phyloP scores from a whole-genome alignment of 2,888 invertebrate species.

The Diarsia mendica region DNA sequence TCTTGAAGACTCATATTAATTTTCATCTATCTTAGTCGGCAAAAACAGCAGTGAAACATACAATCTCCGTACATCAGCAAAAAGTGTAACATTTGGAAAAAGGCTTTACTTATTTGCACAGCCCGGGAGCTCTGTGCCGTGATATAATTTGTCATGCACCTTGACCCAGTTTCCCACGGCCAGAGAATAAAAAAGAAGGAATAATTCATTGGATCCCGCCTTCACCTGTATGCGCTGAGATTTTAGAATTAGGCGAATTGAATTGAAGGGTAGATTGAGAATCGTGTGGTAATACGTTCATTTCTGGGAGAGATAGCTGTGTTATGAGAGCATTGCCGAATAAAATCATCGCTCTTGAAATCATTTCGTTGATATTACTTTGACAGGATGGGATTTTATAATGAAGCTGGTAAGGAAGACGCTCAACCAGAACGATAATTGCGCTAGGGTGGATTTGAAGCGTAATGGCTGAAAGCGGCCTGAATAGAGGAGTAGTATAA shows the following conservation, averaged over 20 bases:
- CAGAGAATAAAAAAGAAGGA: conserved; percentile 66
- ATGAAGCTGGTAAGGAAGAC: conserved; percentile 25
- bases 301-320: conserved; percentile 29
- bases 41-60: conserved; percentile 58
- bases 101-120: conserved; percentile 80
- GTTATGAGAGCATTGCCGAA: conserved; percentile 36
- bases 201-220: conserved; percentile 72
- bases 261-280: conserved; percentile 59
- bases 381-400: conserved; percentile 28
- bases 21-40: conserved; percentile 60
- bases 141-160: conserved; percentile 82
- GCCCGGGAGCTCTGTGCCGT: conserved; percentile 71
- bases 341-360: conserved; percentile 47
- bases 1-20: conserved; percentile 56
- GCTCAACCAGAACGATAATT: conserved; percentile 24
- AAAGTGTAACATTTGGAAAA: conserved; percentile 78
- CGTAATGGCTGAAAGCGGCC: conserved; percentile 5
- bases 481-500: not conserved
- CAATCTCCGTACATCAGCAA: conserved; percentile 69
- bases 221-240: conserved; percentile 69
- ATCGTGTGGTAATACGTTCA: conserved; percentile 53
- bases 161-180: conserved; percentile 76
- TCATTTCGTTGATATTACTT: conserved; percentile 39
- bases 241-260: conserved; percentile 67
- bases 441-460: conserved; percentile 6